Evolutionary conservation across 2,797 vertebrate species (phyloP).

Genomic region (Enteromius afrohamiltoni): DNA sequence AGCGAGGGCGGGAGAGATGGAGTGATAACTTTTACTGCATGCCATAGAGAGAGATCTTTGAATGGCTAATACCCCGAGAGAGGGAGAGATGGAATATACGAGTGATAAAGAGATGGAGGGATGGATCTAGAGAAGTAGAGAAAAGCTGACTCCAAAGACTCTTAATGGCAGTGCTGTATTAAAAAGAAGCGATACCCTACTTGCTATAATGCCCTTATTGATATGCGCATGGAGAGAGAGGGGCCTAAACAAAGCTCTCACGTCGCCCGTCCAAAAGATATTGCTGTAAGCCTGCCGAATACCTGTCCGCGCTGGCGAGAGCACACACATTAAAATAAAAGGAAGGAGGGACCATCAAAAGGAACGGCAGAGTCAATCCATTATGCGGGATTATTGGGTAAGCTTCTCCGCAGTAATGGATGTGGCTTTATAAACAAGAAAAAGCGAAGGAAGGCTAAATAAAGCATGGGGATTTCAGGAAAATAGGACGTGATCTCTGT

Average conservation of each 20-base stretch:
- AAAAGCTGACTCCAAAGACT: slow-evolving; percentile 69
- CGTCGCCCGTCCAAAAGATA: slow-evolving; percentile 1
- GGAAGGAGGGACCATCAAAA: slow-evolving; percentile 56
- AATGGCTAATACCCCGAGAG: slow-evolving; percentile 67
- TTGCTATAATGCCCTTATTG: slow-evolving; percentile 44
- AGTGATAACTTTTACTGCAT: slow-evolving; percentile 66
- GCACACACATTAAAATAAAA: slow-evolving; percentile 16
- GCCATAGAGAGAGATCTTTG: slow-evolving; percentile 66
- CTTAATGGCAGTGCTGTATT: slow-evolving; percentile 66
- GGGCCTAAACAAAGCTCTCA: slow-evolving; percentile 42
- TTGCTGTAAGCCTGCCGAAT: neutral
- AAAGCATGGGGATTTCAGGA: slow-evolving; percentile 73
- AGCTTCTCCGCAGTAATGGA: slow-evolving; percentile 78
- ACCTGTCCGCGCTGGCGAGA: slow-evolving; percentile 1
- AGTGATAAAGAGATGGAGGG: slow-evolving; percentile 57
- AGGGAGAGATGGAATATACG: slow-evolving; percentile 65
- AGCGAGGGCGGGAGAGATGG: slow-evolving; percentile 60
- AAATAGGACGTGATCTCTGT: slow-evolving; percentile 48
- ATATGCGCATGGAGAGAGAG: slow-evolving; percentile 29
- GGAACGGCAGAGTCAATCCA: slow-evolving; percentile 77
- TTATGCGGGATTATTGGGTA: slow-evolving; percentile 80
- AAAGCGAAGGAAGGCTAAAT: slow-evolving; percentile 57
- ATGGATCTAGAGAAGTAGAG: slow-evolving; percentile 60
- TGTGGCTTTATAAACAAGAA: slow-evolving; percentile 71
- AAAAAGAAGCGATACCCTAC: slow-evolving; percentile 31